Conservation (phyloP, 2,113 vertebrate species). For the Cheilinus undulatus region DNA sequence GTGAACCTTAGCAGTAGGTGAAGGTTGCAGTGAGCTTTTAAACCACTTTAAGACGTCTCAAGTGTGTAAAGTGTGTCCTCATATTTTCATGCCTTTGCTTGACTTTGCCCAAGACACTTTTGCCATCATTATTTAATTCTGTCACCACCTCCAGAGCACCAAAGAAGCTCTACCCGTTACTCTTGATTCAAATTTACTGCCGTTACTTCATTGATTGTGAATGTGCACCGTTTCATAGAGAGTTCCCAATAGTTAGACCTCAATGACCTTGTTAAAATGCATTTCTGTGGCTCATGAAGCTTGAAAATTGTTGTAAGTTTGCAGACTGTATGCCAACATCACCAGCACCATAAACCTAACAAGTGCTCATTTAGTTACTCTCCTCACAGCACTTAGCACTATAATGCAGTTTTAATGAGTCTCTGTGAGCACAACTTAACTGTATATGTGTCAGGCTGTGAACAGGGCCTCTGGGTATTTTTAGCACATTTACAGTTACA, state of each 20-base stretch:
- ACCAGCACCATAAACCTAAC: slow-evolving; percentile 64
- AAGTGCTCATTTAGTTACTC: slow-evolving; percentile 68
- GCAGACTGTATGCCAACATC: slow-evolving; percentile 40
- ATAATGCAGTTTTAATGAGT: slow-evolving; percentile 70
- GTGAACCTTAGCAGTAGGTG: background rate
- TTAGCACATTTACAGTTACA: slow-evolving; percentile 32
- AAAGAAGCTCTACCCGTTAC: background rate
- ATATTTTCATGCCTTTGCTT: background rate
- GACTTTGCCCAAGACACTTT: background rate
- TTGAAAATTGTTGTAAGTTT: slow-evolving; percentile 17
- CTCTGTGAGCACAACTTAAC: slow-evolving; percentile 52
- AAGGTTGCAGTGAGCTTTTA: background rate
- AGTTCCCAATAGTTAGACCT: slow-evolving; percentile 26
- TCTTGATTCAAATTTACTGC: slow-evolving; percentile 10
- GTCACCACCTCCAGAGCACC: background rate
- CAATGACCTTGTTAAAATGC: slow-evolving; percentile 24
- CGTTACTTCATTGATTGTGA: background rate
- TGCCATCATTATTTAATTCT: background rate
- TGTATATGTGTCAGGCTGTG: slow-evolving; percentile 39
- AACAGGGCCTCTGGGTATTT: slow-evolving; percentile 56
- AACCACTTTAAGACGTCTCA: background rate
- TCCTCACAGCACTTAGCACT: slow-evolving; percentile 58
- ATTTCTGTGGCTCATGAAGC: slow-evolving; percentile 36
- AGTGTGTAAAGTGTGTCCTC: background rate
- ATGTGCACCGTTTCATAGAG: background rate